Conservation (phyloP, 2,888 invertebrate genomes). For the Macaria notata region DNA sequence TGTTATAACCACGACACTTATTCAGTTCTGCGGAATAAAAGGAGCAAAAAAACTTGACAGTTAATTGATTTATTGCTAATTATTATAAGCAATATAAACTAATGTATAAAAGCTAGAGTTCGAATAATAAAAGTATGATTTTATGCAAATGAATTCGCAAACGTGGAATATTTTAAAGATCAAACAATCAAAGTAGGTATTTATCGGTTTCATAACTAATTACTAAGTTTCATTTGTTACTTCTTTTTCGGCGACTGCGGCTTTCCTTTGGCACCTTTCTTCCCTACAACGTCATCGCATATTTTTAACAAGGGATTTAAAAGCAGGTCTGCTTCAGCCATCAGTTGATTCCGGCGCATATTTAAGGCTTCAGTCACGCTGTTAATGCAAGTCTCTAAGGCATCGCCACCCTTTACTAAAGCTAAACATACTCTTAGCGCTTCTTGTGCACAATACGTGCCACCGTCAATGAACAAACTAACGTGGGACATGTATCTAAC, state of each 20-base stretch:
- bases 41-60: too few relatives aligned
- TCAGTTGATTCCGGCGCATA: constrained; percentile 47
- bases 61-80: too few relatives aligned
- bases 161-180: too few relatives aligned
- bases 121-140: too few relatives aligned
- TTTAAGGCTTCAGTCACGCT: constrained; percentile 48
- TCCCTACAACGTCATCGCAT: constrained; percentile 44
- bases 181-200: too few relatives aligned
- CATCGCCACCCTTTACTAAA: constrained; percentile 53
- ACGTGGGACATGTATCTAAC: constrained; percentile 56
- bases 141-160: too few relatives aligned
- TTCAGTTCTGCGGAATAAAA: too few relatives aligned
- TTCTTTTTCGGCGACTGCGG: constrained; percentile 37
- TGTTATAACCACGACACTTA: too few relatives aligned
- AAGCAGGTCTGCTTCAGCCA: constrained; percentile 50
- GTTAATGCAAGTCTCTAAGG: constrained; percentile 49
- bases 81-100: too few relatives aligned
- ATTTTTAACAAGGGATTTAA: constrained; percentile 46
- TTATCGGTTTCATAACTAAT: too few relatives aligned
- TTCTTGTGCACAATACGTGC: constrained; percentile 56
- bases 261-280: constrained; percentile 18
- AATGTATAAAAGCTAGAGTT: too few relatives aligned
- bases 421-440: constrained; percentile 46
- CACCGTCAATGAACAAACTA: constrained; percentile 58
- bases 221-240: constrained; percentile 1